A percentile compares a stretch with the other conserved stretches of the same genome.
phyloP scores from a whole-genome alignment of 2,113 vertebrate genomes.

The Rynchops niger region DNA sequence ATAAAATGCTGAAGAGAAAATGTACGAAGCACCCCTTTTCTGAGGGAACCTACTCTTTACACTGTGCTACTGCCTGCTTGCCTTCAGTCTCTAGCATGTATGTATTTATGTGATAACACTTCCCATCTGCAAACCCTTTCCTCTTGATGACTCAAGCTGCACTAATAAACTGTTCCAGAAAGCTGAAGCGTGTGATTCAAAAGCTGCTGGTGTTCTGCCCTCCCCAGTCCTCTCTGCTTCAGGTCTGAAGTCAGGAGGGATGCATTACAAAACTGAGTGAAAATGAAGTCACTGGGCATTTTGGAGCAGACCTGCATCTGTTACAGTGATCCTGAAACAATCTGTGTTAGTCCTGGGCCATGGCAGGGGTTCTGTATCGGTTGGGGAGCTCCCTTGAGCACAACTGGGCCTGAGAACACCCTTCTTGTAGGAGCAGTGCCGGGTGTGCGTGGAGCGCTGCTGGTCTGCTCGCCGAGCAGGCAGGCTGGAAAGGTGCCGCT shows the following conservation, averaged over 20 bases:
- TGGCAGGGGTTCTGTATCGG: rapidly evolving
- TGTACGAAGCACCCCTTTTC: not conserved
- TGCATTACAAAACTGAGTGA: rapidly evolving
- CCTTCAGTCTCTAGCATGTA: not conserved
- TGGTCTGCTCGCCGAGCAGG: rapidly evolving
- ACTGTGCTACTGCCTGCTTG: not conserved
- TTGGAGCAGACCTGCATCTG: not conserved
- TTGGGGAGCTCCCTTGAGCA: not conserved
- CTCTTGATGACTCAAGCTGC: not conserved
- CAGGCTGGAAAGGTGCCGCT: not conserved
- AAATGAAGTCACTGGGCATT: not conserved
- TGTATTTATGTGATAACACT: rapidly evolving
- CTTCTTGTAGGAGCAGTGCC: rapidly evolving
- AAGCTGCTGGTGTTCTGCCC: not conserved
- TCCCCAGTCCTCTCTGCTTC: not conserved
- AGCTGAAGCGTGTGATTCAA: rapidly evolving
- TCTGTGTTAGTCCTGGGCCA: not conserved
- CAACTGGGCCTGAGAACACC: rapidly evolving
- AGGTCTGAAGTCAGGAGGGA: not conserved
- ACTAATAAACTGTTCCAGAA: rapidly evolving
- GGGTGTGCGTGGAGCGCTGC: not conserved
- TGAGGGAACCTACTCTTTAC: not conserved
- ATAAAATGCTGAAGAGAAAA: not conserved
- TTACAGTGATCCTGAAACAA: rapidly evolving
- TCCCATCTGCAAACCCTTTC: not conserved